These are phyloP conservation scores for Erpornis zantholeuca DNA, from an alignment of 2,113 vertebrate genomes.

Conservation along the genomic window DNA sequence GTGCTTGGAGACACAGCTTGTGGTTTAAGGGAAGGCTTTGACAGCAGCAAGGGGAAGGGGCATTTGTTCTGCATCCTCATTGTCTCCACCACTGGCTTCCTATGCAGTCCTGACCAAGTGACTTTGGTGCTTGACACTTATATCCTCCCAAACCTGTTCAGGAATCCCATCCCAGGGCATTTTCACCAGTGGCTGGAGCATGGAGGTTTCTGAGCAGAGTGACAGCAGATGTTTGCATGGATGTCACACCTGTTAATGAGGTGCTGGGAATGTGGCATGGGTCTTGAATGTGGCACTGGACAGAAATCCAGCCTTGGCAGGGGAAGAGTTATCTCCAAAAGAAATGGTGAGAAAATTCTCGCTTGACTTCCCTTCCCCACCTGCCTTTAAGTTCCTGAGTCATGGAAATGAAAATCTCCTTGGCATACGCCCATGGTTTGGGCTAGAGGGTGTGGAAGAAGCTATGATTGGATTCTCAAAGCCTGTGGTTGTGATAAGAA, in stretches of 20 bases:
- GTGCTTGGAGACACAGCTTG: not conserved
- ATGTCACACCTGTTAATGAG: constrained; percentile 11
- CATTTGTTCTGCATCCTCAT: not conserved
- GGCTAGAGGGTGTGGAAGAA: constrained; percentile 58
- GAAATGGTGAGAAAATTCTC: constrained; percentile 54
- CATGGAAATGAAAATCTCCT: constrained; percentile 63
- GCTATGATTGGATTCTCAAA: constrained; percentile 54
- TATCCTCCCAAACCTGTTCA: not conserved
- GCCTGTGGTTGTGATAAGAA: constrained; percentile 66
- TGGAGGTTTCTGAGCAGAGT: not conserved
- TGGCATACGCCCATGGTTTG: constrained; percentile 62
- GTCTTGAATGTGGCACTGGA: not conserved
- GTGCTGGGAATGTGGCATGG: not conserved
- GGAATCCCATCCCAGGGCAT: rapidly evolving
- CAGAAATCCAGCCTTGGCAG: not conserved
- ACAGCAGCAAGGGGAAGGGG: not conserved
- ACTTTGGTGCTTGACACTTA: not conserved
- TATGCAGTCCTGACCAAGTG: not conserved
- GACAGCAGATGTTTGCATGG: not conserved
- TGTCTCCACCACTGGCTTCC: not conserved
- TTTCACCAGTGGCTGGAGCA: not conserved
- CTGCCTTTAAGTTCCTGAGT: constrained; percentile 61
- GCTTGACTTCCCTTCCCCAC: constrained; percentile 55
- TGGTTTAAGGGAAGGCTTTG: not conserved
- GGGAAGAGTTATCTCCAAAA: constrained; percentile 18